A percentile compares a stretch with the other conserved stretches of the same genome.
Evolutionary conservation across 1,140 invertebrate genomes (phyloP).

Genomic region (Drosophila kikkawai): DNA sequence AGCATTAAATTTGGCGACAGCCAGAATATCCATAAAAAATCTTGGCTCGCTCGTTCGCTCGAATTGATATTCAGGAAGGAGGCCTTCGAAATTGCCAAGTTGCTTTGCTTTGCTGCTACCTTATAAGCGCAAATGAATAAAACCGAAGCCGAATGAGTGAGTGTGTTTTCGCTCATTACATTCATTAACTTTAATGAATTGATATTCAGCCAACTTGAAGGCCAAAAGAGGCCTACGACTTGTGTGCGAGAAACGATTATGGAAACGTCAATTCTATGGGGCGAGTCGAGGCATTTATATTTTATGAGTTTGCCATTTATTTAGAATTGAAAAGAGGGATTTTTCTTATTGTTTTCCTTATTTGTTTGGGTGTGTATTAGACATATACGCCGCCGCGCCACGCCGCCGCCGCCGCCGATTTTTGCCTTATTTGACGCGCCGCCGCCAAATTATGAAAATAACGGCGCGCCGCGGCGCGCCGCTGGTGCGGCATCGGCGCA

Average conservation of each 20-base stretch:
- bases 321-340: not conserved
- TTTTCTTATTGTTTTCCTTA: conserved; percentile 4
- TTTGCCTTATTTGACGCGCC: too few species aligned
- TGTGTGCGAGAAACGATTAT: conserved; percentile 7
- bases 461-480: too few species aligned
- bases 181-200: conserved; percentile 53
- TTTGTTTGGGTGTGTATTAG: not conserved
- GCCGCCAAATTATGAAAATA: too few species aligned
- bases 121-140: conserved; percentile 48
- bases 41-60: not conserved
- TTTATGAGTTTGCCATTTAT: conserved; percentile 4
- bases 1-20: conserved; percentile 73
- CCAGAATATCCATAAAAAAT: conserved; percentile 65
- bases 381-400: too few species aligned
- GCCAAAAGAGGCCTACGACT: conserved; percentile 37
- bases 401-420: too few species aligned
- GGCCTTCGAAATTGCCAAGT: conserved; percentile 46
- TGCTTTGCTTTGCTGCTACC: conserved; percentile 13
- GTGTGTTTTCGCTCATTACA: conserved; percentile 44
- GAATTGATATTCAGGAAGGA: conserved; percentile 65
- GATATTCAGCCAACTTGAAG: conserved; percentile 39
- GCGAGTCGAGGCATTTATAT: not conserved
- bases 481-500: too few species aligned
- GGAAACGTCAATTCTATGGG: not conserved
- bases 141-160: conserved; percentile 26